A percentile compares a stretch with the other conserved stretches of the same genome.
phyloP scores from a whole-genome alignment of 2,113 vertebrate genomes.

The Clarias batrachus region DNA sequence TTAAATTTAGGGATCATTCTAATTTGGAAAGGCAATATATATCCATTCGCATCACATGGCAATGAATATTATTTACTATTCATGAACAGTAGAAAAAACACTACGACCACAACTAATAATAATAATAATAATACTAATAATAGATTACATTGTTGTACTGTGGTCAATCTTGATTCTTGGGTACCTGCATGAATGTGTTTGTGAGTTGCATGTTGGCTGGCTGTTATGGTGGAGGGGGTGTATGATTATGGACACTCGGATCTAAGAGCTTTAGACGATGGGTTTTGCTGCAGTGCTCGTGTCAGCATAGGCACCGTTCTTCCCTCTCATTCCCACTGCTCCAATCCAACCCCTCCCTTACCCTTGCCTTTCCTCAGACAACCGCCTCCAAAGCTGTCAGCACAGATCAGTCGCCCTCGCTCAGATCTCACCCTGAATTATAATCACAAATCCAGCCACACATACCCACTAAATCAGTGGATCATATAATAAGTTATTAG shows the following conservation, averaged over 20 bases:
- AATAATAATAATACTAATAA: conserved; percentile 7
- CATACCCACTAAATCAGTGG: neutral
- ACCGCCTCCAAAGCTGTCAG: conserved; percentile 76
- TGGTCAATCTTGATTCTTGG: neutral
- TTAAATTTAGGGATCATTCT: neutral
- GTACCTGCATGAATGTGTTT: neutral
- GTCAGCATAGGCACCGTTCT: conserved; percentile 46
- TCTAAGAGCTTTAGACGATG: conserved; percentile 37
- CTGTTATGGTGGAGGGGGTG: conserved; percentile 11
- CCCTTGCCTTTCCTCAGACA: conserved; percentile 57
- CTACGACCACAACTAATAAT: neutral
- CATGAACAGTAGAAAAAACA: neutral
- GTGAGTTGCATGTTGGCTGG: conserved; percentile 19
- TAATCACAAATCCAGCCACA: conserved; percentile 51
- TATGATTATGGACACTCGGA: conserved; percentile 28
- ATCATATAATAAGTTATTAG: neutral
- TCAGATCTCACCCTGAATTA: conserved; percentile 74
- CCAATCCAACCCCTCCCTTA: conserved; percentile 38
- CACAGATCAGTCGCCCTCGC: conserved; percentile 71
- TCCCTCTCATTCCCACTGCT: neutral
- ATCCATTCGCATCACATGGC: neutral
- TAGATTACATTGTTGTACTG: neutral
- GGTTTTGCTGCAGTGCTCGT: conserved; percentile 38
- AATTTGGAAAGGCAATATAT: neutral
- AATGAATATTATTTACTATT: neutral